Percentiles rank a stretch among this genome's conserved stretches.
These are phyloP conservation scores for Hormaphis cornu DNA, from an alignment of 1,140 invertebrate genomes.

Conservation along the genomic window DNA sequence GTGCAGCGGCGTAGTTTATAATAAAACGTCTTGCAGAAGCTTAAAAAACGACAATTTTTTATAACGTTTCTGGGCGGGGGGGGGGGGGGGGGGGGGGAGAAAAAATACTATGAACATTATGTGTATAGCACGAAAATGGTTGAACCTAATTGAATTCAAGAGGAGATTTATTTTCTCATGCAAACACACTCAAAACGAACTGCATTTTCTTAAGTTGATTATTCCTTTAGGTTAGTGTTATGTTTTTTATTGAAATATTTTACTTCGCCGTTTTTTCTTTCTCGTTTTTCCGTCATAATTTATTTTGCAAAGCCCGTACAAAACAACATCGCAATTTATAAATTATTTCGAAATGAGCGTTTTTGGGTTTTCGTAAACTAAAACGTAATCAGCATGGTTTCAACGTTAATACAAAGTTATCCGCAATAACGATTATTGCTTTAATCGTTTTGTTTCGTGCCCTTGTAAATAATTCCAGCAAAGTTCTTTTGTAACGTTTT, in stretches of 20 bases:
- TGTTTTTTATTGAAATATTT: background rate
- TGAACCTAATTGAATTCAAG: background rate
- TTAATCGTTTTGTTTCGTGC: too few species aligned
- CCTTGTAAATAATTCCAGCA: too few species aligned
- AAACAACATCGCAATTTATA: too few species aligned
- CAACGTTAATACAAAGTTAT: too few species aligned
- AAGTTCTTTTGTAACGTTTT: too few species aligned
- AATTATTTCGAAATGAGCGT: too few species aligned
- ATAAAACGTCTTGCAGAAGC: background rate
- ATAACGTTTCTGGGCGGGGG: background rate
- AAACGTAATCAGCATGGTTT: too few species aligned
- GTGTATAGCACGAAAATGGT: background rate
- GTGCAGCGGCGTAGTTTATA: background rate
- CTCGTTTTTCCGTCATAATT: background rate
- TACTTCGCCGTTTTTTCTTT: background rate
- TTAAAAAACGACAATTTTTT: background rate
- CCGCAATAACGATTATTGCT: too few species aligned
- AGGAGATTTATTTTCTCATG: background rate
- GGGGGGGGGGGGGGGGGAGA: background rate
- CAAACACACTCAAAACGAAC: background rate
- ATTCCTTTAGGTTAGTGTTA: background rate
- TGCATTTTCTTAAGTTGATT: background rate
- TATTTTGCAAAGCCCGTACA: too few species aligned
- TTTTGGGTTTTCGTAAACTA: too few species aligned
- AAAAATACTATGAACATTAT: background rate